Conservation (phyloP, 1,140 invertebrate species). For the Conus betulinus region DNA sequence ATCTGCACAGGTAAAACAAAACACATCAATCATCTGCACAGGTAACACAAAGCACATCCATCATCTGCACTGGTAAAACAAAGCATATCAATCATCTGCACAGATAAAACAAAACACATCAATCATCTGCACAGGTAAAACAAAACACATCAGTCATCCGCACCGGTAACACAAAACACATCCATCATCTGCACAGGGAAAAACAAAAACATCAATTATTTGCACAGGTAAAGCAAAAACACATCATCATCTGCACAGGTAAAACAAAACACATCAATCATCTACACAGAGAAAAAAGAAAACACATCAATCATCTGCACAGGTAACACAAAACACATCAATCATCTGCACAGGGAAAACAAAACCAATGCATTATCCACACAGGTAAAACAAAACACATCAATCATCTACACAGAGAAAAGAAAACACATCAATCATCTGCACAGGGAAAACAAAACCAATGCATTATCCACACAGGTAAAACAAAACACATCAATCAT, state of each 20-base stretch:
- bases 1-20: slow-evolving; percentile 79
- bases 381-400: no score
- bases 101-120: slow-evolving; percentile 16
- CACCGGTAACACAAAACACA: background rate
- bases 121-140: background rate
- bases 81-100: slow-evolving; percentile 79
- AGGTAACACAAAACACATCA: no score
- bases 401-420: no score
- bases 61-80: background rate
- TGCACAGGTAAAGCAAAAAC: no score
- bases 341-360: no score
- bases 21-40: background rate
- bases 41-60: background rate
- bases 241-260: slow-evolving; percentile 1
- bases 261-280: slow-evolving; percentile 69
- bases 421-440: background rate
- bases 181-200: slow-evolving; percentile 79
- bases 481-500: slow-evolving; percentile 2
- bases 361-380: no score
- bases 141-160: background rate
- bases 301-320: background rate
- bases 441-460: no score
- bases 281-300: slow-evolving; percentile 76
- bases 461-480: slow-evolving; percentile 82
- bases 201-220: background rate